Conservation (phyloP, 2,888 invertebrate species). For the Tachina lurida region DNA sequence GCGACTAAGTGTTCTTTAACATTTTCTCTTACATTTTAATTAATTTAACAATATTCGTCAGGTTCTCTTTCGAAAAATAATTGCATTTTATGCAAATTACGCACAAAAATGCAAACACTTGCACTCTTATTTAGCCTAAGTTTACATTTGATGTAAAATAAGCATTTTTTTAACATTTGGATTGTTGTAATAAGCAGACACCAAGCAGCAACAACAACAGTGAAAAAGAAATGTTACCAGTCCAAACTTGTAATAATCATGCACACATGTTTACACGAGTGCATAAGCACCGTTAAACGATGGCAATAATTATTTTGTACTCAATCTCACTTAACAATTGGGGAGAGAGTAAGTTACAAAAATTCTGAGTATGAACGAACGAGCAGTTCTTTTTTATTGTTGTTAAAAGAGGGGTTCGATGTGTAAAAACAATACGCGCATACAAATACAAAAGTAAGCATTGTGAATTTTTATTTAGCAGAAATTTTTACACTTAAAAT, state of each 20-base stretch:
- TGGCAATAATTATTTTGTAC: constrained; percentile 32
- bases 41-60: not conserved
- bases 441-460: constrained; percentile 16
- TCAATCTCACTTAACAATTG: constrained; percentile 41
- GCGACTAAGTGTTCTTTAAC: no score
- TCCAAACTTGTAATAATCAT: not conserved
- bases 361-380: constrained; percentile 27
- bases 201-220: constrained; percentile 3
- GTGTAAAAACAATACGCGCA: constrained; percentile 2
- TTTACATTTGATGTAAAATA: not conserved
- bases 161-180: constrained; percentile 42
- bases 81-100: constrained; percentile 23
- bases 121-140: not conserved
- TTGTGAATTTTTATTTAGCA: constrained; percentile 61
- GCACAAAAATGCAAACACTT: not conserved
- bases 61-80: constrained; percentile 22
- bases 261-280: constrained; percentile 22
- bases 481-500: constrained; percentile 45
- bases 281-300: not conserved
- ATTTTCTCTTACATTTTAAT: no score
- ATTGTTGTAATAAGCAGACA: constrained; percentile 8
- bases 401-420: constrained; percentile 10
- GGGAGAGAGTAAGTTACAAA: constrained; percentile 37
- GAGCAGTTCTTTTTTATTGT: constrained; percentile 26
- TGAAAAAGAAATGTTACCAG: constrained; percentile 28